Evolutionary conservation across 2,113 vertebrate species (phyloP), one percentile per base, ranked within the genome.

Genomic region (Anolis carolinensis): DNA sequence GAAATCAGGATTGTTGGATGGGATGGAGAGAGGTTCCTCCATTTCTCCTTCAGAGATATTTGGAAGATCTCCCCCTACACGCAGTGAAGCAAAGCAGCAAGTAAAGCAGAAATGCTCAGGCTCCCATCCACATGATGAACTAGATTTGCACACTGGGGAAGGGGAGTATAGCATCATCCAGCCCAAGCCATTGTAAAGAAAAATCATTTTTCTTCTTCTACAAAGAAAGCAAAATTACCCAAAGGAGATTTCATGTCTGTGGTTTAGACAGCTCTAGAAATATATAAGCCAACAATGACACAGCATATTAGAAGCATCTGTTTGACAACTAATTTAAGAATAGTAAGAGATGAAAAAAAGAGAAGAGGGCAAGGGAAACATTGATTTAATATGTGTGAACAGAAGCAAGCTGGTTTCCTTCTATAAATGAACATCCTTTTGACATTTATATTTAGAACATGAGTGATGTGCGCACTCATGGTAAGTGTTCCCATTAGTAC

Each of bases 401-500:
- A 48, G 63, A 71, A 11, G 21, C 2, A 59, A 9, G 27, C 34
- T n/a, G 78, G 30, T 86, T 63, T 87, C 79, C 55, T 86, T 20
- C 81, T 74, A 52, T 76, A 86, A 85, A 74, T 76, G 84, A 80
- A 63, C 11, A 76, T 75, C 87, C 85, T 91, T 44, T 32, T 87
- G 71, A 65, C 44, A 78, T 86, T 86, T 91, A 79, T 92, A 86
- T 90, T 90, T 89, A 92, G 82, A 81, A 50, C 84, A 86, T 91
- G 79, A 83, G 21, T 1, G 25, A 81, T 1, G 11, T 77, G 18
- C 63, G 86, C 82, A 87, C 76, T 87, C 20, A 89, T 1, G 11
- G 68, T 25, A 86, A 36, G 67, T 92, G 89, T 18, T 93, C 81
- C 92, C 92, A 93, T 75, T 30, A 72, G 79, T 91, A 91, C 89